phyloP scores from a whole-genome alignment of 2,888 invertebrate species.

The Cetonia aurata region DNA sequence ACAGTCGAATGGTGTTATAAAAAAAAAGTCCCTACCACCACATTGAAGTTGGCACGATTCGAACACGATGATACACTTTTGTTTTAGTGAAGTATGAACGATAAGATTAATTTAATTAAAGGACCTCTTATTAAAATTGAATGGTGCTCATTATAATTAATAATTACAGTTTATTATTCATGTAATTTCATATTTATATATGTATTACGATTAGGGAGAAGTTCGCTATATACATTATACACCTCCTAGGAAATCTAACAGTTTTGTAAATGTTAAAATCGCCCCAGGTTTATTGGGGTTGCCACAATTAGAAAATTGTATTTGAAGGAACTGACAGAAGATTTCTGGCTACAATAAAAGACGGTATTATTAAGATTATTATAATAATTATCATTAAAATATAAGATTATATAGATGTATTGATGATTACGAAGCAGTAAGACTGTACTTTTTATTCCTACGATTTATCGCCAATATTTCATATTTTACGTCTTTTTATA shows the following conservation, averaged over 20 bases:
- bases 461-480: slow-evolving; percentile 6
- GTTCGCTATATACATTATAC: neutral
- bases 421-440: slow-evolving; percentile 11
- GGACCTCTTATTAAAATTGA: slow-evolving; percentile 12
- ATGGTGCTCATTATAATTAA: slow-evolving; percentile 32
- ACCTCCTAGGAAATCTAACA: too few species aligned
- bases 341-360: neutral
- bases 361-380: neutral
- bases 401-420: neutral
- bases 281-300: neutral
- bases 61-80: neutral
- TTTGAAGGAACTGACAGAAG: neutral
- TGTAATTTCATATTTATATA: neutral
- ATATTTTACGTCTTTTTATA: slow-evolving; percentile 24
- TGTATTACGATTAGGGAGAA: neutral
- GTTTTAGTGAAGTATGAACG: neutral
- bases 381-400: neutral
- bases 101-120: neutral
- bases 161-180: slow-evolving; percentile 6
- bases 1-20: too few species aligned
- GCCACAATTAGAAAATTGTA: neutral
- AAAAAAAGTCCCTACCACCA: too few species aligned
- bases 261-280: neutral
- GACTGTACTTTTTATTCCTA: slow-evolving; percentile 35
- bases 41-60: slow-evolving; percentile 3